Evolutionary conservation across 2,888 invertebrate genomes (phyloP), one percentile per base, ranked within the genome.

Genomic region (Syritta pipiens): DNA sequence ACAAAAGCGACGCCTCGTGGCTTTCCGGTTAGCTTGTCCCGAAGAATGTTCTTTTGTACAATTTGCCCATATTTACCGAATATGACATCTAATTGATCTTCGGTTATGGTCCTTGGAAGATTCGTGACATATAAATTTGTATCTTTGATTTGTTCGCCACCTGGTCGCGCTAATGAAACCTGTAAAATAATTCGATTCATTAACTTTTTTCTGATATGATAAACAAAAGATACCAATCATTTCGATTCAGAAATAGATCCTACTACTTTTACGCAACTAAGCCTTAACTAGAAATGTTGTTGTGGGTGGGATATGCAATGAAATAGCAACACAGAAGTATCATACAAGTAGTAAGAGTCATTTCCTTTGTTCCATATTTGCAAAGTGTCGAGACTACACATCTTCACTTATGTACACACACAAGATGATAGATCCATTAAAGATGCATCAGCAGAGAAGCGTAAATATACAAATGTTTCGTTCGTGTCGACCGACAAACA

Each of bases 81-180:
- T 88, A 96, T 92, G 71, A 93, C 92, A 84, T 96, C 94, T 74
- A 97, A 90, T 85, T 96, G 94, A 46, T 93, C 93, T 86, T 96
- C 96, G 32, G 94, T 94, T 82, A 95, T 92, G 84, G 94, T 94
- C 84, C 95, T 94, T 72, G 97, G 97, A 83, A 97, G 91, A 90
- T 97, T 97, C 82, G 96, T 95, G 76, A 98, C 95, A 89, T 97
- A 98, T 63, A 98, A 91, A 89, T 98, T 98, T 14, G 97, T 96
- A 83, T 97, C 96, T 88, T 97, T 97, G 85, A 96, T 96, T 82
- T 95, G 95, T 82, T 97, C 96, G 32, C 96, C 96, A 17, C 95
- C 95, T 9, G 97, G 97, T 82, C 97, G 91, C 7, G 97, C 96
- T 89, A 95, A 96, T 53, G 97, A 97, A 68, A 97, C 97, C 92